phyloP scores from a whole-genome alignment of 2,113 vertebrate genomes.

The Rhegmatorhina hoffmannsi region DNA sequence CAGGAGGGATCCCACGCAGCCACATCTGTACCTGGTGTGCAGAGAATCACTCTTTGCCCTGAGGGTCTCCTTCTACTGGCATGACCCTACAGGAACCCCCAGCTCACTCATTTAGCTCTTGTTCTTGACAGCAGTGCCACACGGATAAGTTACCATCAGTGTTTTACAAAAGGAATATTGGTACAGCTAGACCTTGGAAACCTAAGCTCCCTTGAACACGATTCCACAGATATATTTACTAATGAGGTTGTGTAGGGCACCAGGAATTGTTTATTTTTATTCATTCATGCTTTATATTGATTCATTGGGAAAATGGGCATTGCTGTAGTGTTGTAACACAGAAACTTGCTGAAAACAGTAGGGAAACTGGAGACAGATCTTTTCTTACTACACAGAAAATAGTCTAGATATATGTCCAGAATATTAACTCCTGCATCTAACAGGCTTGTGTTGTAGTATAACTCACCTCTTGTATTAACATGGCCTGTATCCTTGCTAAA shows the following conservation, averaged over 20 bases:
- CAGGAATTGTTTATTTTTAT: neutral
- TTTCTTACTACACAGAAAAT: neutral
- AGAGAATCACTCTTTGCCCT: neutral
- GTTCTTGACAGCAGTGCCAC: neutral
- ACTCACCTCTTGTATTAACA: neutral
- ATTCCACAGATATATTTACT: neutral
- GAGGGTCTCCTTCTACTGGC: rapidly evolving
- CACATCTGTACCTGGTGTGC: rapidly evolving
- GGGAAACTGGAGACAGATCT: neutral
- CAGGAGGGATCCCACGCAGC: neutral
- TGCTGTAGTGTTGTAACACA: neutral
- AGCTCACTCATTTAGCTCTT: neutral
- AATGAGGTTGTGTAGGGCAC: neutral
- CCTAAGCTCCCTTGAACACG: neutral
- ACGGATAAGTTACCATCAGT: neutral
- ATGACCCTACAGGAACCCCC: rapidly evolving
- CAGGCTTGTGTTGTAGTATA: neutral
- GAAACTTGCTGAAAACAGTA: neutral
- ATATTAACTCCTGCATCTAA: rapidly evolving
- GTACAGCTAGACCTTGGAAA: neutral
- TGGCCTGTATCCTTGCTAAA: neutral
- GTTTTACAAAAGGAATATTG: neutral
- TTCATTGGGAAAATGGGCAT: neutral
- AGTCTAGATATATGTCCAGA: neutral
- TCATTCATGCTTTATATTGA: neutral